These are phyloP conservation scores for Musca domestica DNA, from an alignment of 1,140 invertebrate genomes.

Conservation along the genomic window DNA sequence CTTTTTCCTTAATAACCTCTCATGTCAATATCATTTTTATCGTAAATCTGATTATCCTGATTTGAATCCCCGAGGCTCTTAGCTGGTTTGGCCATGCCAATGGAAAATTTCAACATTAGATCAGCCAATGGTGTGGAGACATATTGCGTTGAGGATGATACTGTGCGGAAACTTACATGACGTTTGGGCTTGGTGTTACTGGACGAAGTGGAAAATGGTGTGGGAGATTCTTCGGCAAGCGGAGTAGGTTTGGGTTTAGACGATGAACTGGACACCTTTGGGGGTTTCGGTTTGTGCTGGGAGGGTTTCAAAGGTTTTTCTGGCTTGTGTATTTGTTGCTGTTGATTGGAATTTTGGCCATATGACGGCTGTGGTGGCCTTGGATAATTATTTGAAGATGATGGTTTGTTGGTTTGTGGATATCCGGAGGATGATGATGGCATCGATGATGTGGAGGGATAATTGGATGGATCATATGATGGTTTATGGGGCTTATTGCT, in stretches of 20 bases:
- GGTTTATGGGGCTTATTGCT: not conserved
- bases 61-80: not conserved
- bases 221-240: not conserved
- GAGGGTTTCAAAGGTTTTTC: too few species aligned
- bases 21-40: conserved; percentile 1
- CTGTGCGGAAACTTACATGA: conserved; percentile 44
- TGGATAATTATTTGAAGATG: not conserved
- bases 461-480: not conserved
- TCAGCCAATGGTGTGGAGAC: conserved; percentile 45
- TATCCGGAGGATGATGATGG: not conserved
- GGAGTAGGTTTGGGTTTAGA: not conserved
- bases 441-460: too few species aligned
- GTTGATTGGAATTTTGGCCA: not conserved
- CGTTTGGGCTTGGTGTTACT: conserved; percentile 32
- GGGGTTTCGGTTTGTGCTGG: not conserved
- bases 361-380: not conserved
- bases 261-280: not conserved
- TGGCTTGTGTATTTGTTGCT: not conserved
- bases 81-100: conserved; percentile 41
- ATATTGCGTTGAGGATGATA: conserved; percentile 46
- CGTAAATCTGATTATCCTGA: not conserved
- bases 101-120: conserved; percentile 48
- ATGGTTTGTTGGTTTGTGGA: not conserved
- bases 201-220: conserved; percentile 22
- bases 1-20: not conserved